phyloP scores from a whole-genome alignment of 2,888 invertebrate species.

The Cyclophora albipunctata region DNA sequence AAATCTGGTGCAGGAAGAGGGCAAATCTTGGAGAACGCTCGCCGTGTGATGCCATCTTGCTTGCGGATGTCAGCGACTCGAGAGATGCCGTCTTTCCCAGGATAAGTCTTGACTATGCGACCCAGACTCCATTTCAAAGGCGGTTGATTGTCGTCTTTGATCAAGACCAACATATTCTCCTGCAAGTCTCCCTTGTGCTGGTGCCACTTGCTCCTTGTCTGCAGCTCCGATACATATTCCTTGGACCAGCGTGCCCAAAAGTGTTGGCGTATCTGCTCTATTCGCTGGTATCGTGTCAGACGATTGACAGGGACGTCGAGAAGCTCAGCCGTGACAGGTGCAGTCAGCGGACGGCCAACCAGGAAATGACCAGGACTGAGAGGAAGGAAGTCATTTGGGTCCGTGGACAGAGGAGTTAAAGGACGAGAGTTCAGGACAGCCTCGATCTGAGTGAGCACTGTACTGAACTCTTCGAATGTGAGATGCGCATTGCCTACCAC shows the following conservation, averaged over 20 bases:
- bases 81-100: not conserved
- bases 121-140: not conserved
- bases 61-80: not conserved
- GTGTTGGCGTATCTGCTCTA: no score
- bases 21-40: not conserved
- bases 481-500: constrained; percentile 2
- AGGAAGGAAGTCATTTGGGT: constrained; percentile 14
- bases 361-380: constrained; percentile 20
- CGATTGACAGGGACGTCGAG: no score
- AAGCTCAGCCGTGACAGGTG: not conserved
- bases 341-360: constrained; percentile 13
- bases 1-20: not conserved
- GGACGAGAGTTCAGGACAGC: constrained; percentile 20
- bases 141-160: no score
- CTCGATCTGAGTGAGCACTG: constrained; percentile 16
- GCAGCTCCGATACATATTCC: no score
- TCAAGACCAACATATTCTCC: no score
- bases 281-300: no score
- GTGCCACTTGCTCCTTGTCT: no score
- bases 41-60: not conserved
- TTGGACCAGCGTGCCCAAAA: no score
- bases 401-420: constrained; percentile 17
- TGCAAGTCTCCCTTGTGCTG: no score
- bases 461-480: constrained; percentile 8
- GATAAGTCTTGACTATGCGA: constrained; percentile 4